Conservation (phyloP, 2,797 vertebrate genomes). For the Aulostomus chinensis region DNA sequence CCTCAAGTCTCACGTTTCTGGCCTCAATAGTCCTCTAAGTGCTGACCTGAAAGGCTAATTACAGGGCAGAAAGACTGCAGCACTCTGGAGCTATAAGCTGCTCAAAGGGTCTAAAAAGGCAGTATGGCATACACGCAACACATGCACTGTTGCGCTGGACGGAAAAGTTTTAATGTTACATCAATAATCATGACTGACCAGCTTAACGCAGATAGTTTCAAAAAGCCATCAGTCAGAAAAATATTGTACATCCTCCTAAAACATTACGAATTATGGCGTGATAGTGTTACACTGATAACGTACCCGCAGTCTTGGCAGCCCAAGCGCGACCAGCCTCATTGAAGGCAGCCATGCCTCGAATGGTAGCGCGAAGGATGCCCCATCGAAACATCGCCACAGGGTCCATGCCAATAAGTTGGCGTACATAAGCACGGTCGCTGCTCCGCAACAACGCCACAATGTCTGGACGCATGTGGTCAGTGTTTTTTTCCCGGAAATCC, state of each 20-base stretch:
- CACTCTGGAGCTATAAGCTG: slow-evolving; percentile 3
- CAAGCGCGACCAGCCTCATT: slow-evolving; percentile 88
- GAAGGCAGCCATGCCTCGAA: slow-evolving; percentile 90
- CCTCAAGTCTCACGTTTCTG: slow-evolving; percentile 33
- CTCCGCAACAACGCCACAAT: slow-evolving; percentile 93
- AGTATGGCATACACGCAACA: background rate
- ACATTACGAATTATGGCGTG: background rate
- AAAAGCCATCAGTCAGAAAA: no score
- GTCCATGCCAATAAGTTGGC: slow-evolving; percentile 96
- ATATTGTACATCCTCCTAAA: no score
- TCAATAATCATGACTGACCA: no score
- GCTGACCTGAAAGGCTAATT: slow-evolving; percentile 35
- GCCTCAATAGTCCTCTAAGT: slow-evolving; percentile 11
- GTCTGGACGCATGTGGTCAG: slow-evolving; percentile 97
- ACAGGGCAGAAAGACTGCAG: slow-evolving; percentile 31
- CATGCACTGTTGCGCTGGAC: background rate
- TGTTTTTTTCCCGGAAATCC: slow-evolving; percentile 99
- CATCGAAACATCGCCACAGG: slow-evolving; percentile 97
- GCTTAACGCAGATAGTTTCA: no score
- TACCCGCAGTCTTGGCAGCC: slow-evolving; percentile 86
- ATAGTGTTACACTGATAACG: background rate
- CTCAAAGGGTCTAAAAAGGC: slow-evolving; percentile 3
- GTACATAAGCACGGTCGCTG: slow-evolving; percentile 91
- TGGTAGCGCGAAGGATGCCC: slow-evolving; percentile 90
- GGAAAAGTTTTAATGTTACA: no score